These are phyloP conservation scores for Oreohelix idahoensis DNA, from an alignment of 1,140 invertebrate species.

Conservation along the genomic window DNA sequence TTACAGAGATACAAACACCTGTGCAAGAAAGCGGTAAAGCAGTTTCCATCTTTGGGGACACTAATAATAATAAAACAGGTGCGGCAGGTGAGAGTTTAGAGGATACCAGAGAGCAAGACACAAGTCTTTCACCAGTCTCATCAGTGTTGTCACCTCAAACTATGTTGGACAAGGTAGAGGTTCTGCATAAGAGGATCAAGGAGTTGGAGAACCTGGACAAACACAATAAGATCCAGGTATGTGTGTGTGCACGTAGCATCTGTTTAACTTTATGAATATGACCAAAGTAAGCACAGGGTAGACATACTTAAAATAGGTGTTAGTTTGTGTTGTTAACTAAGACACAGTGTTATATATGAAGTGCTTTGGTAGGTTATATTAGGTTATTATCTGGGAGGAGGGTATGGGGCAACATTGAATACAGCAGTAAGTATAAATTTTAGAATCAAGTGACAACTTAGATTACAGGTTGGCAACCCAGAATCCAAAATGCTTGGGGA, in stretches of 20 bases:
- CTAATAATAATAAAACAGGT: slow-evolving; percentile 13
- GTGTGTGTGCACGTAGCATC: background rate
- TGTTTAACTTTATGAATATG: too few species aligned
- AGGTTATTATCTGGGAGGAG: too few species aligned
- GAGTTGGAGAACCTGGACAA: slow-evolving; percentile 69
- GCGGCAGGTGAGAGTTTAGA: slow-evolving; percentile 31
- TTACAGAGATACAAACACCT: background rate
- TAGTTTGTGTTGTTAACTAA: too few species aligned
- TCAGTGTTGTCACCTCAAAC: background rate
- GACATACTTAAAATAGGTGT: too few species aligned
- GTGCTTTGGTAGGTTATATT: too few species aligned
- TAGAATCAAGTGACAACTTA: too few species aligned
- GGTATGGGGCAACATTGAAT: too few species aligned
- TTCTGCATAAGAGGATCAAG: slow-evolving; percentile 63
- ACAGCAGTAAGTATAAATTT: too few species aligned
- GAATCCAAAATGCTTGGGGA: too few species aligned
- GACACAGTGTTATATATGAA: too few species aligned
- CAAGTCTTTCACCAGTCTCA: background rate
- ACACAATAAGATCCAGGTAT: slow-evolving; percentile 67
- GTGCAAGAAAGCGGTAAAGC: background rate
- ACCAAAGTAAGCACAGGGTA: too few species aligned
- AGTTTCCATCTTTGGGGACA: background rate
- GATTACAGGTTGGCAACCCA: too few species aligned
- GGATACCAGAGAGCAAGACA: slow-evolving; percentile 5
- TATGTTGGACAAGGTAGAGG: slow-evolving; percentile 66